Evolutionary conservation across 2,888 invertebrate genomes (phyloP).

Genomic region (Protophormia terraenovae): DNA sequence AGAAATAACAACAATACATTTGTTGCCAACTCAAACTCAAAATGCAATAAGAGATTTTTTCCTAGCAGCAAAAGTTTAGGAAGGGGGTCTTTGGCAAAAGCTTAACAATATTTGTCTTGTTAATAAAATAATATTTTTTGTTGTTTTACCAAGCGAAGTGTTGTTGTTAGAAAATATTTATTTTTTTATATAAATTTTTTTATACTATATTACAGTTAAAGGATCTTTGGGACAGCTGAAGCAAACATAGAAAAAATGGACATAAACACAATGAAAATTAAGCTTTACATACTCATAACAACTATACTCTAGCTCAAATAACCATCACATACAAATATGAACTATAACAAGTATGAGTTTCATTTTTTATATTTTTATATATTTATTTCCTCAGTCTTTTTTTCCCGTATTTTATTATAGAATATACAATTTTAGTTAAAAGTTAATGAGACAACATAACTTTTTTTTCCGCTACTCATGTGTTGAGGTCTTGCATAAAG

Average conservation of each 20-base stretch:
- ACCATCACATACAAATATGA: constrained; percentile 35
- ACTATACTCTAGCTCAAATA: constrained; percentile 63
- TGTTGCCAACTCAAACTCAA: constrained; percentile 47
- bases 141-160: constrained; percentile 50
- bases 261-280: constrained; percentile 63
- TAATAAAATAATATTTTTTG: constrained; percentile 78
- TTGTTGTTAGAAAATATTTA: constrained; percentile 40
- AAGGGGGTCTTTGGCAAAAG: constrained; percentile 58
- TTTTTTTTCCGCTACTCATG: constrained; percentile 44
- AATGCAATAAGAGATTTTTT: constrained; percentile 62
- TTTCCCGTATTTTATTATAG: constrained; percentile 18
- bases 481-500: constrained; percentile 50
- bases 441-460: constrained; percentile 70
- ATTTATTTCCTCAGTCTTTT: constrained; percentile 37
- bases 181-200: no score
- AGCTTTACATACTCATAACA: constrained; percentile 48
- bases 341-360: not conserved
- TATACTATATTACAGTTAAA: no score
- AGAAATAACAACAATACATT: constrained; percentile 49
- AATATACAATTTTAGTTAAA: constrained; percentile 67
- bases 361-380: constrained; percentile 20
- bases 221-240: no score
- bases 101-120: constrained; percentile 75
- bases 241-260: not conserved
- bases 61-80: not conserved